These are phyloP conservation scores for Indicator maculatus DNA, from an alignment of 2,113 vertebrate genomes.

Conservation along the genomic window DNA sequence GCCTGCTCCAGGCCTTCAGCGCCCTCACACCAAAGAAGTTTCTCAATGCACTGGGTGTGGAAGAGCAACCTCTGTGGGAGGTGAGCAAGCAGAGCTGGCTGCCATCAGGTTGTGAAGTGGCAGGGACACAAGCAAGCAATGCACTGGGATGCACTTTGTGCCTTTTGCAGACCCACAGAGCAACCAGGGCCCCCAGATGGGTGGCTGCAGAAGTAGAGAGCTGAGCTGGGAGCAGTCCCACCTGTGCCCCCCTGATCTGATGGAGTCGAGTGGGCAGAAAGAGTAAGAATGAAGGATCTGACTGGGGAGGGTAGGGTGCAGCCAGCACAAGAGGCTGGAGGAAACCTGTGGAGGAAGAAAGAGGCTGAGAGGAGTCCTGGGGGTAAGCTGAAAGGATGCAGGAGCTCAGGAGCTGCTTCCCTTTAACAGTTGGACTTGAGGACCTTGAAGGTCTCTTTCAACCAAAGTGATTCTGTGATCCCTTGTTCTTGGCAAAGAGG, in stretches of 20 bases:
- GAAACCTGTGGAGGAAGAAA: background rate
- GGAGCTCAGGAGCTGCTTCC: too few relatives aligned
- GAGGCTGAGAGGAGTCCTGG: background rate
- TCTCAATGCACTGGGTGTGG: background rate
- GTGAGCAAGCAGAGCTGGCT: background rate
- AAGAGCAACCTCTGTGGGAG: background rate
- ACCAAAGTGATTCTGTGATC: too few relatives aligned
- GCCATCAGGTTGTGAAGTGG: background rate
- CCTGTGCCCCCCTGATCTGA: too few relatives aligned
- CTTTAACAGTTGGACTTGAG: too few relatives aligned
- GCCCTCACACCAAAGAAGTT: too few relatives aligned
- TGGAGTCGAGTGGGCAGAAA: background rate
- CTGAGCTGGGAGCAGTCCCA: too few relatives aligned
- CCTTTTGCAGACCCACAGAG: background rate
- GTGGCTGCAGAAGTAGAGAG: background rate
- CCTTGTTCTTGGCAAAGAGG: background rate
- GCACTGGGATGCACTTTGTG: background rate
- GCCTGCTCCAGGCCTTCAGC: too few relatives aligned
- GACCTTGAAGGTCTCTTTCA: too few relatives aligned
- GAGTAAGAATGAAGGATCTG: background rate
- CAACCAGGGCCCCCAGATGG: rapidly evolving
- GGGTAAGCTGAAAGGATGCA: too few relatives aligned
- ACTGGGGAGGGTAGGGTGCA: background rate
- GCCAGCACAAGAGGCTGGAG: background rate
- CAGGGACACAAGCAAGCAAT: rapidly evolving